Percentiles rank a stretch among this genome's conserved stretches.
phyloP scores from a whole-genome alignment of 37 sponge, comb jelly and placozoan species.

The Geodia barretti region DNA sequence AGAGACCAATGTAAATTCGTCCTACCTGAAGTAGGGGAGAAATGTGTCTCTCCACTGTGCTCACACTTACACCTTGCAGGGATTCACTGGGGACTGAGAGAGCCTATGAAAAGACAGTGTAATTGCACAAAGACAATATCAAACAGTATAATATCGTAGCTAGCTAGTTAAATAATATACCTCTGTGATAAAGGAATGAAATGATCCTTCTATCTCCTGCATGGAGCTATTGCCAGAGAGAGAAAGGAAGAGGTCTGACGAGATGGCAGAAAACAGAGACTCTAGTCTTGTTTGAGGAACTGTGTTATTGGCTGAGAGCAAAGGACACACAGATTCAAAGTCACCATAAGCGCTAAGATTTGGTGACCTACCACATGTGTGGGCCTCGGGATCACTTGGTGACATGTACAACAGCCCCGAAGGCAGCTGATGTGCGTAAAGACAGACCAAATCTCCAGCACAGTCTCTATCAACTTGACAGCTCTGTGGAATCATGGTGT shows the following conservation, averaged over 20 bases:
- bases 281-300: background rate
- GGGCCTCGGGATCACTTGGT: conserved; percentile 30
- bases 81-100: background rate
- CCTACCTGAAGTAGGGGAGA: conserved; percentile 33
- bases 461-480: conserved; percentile 69
- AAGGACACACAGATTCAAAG: too few relatives aligned
- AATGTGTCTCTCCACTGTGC: conserved; percentile 10
- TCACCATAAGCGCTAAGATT: too few relatives aligned
- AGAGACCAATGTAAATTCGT: background rate
- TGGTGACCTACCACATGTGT: conserved; percentile 60
- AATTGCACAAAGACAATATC: background rate
- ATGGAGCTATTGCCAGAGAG: background rate
- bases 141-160: too few relatives aligned
- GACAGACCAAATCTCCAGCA: conserved; percentile 62
- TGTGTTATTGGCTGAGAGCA: background rate
- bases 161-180: too few relatives aligned
- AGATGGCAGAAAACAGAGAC: background rate
- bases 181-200: background rate
- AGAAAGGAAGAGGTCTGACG: background rate
- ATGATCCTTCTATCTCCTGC: background rate
- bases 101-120: background rate
- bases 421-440: conserved; percentile 61
- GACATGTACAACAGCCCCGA: conserved; percentile 79
- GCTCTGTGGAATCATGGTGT: conserved; percentile 5
- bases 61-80: background rate